Percentiles rank a stretch among this genome's conserved stretches.
Conservation (phyloP, 2,888 invertebrate species). For the Fragum sueziense region DNA sequence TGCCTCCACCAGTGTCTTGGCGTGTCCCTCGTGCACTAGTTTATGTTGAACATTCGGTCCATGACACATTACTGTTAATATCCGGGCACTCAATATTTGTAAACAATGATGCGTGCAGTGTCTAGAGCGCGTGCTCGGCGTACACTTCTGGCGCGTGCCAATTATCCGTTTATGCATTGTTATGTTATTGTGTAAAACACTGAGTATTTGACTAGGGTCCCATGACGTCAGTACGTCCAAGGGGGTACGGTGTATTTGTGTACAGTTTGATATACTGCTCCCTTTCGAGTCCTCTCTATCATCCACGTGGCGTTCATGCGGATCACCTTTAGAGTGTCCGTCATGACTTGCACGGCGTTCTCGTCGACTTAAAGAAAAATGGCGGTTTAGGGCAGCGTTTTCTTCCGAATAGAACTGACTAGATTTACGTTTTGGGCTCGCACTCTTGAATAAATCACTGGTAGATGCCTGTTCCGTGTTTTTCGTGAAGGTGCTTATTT, state of each 20-base stretch:
- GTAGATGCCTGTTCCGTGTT: conserved; percentile 56
- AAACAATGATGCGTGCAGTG: conserved; percentile 86
- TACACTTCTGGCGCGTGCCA: conserved; percentile 85
- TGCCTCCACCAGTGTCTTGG: conserved; percentile 85
- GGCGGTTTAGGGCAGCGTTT: conserved; percentile 58
- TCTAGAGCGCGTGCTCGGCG: conserved; percentile 85
- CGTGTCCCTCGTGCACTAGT: conserved; percentile 85
- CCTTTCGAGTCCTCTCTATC: conserved; percentile 61
- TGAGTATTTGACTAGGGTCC: conserved; percentile 84
- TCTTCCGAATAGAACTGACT: conserved; percentile 56
- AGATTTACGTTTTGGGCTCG: conserved; percentile 58
- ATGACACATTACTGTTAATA: conserved; percentile 86
- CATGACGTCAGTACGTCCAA: conserved; percentile 78
- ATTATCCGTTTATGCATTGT: conserved; percentile 86
- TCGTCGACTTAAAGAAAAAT: conserved; percentile 53
- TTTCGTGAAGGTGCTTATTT: conserved; percentile 64
- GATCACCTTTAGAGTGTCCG: conserved; percentile 59
- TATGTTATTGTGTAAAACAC: conserved; percentile 85
- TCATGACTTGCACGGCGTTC: conserved; percentile 60
- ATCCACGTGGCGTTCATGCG: conserved; percentile 57
- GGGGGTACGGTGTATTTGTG: conserved; percentile 72
- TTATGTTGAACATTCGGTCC: conserved; percentile 84
- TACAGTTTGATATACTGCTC: conserved; percentile 54
- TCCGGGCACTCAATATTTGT: conserved; percentile 85
- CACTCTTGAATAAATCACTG: conserved; percentile 48